Conservation (phyloP, 2,797 vertebrate species). For the Rachycentron canadum region DNA sequence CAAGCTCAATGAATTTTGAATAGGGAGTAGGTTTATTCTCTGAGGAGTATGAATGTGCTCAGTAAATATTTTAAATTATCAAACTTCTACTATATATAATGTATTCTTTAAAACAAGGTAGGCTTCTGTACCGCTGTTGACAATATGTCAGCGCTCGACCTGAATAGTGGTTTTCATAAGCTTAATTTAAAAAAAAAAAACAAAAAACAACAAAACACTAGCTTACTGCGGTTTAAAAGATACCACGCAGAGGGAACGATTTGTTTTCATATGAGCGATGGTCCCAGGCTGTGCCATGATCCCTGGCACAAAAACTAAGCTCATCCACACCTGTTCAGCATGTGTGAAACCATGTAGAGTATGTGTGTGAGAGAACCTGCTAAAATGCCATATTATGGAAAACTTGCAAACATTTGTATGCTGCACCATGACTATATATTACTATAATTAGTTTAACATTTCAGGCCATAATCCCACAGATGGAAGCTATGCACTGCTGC, state of each 20-base stretch:
- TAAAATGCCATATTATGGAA: conserved; percentile 22
- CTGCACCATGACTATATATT: conserved; percentile 10
- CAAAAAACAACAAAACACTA: neutral
- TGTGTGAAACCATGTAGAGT: conserved; percentile 7
- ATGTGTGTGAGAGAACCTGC: neutral
- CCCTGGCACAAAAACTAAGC: neutral
- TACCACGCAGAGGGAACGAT: neutral
- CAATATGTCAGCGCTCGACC: neutral
- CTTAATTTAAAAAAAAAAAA: no score
- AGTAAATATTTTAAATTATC: neutral
- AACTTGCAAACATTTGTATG: conserved; percentile 20
- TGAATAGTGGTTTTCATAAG: neutral
- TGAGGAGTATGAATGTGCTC: conserved; percentile 6
- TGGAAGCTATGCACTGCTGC: conserved; percentile 55
- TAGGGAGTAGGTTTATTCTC: neutral
- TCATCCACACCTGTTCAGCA: conserved; percentile 23
- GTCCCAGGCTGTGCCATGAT: neutral
- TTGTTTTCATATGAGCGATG: conserved; percentile 15
- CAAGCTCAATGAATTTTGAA: no score
- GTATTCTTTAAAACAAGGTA: neutral
- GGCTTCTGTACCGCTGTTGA: neutral
- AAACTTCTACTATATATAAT: neutral
- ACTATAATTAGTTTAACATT: conserved; percentile 52
- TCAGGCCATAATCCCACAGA: conserved; percentile 47
- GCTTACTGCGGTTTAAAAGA: neutral